Base-by-base conservation (phyloP, 1,140 invertebrate genomes). In the Leptinotarsa lineolata region DNA sequence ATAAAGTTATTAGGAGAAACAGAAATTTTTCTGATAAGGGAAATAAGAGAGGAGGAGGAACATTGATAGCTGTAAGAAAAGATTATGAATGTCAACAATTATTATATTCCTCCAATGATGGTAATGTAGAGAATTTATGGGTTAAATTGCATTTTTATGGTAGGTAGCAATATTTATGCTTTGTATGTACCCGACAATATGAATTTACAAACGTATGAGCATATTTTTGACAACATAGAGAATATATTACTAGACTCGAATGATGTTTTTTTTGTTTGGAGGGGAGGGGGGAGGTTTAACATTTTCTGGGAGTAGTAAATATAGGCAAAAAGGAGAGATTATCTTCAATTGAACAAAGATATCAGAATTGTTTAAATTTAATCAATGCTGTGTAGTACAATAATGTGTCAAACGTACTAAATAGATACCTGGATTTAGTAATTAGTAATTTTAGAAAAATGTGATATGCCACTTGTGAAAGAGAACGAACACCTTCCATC, bases 201-300 rank as follows among this genome's bases (percentile, higher is more conserved):
- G n/a, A 11, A 67, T 67, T 67, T 67, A 67, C 24, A 67, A 67
- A 67, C 65, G 6, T 67, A 67, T 22, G 65, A 67, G 44, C 6
- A 45, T 45, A 45, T 67, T 67, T 67, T 67, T 67, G 65, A 67
- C n/a, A 30, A 67, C 44, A 67, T 67, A 39, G 65, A 67, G n/a
- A 67, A 67, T 67, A 67, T 6, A 67, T 67, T 12, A 22, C 65
- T 67, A 45, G 65, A 20, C 22, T 67, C 44, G 22, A 67, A 67
- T 67, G 65, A 67, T 45, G 21, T 67, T 67, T 67, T 67, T 13
- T 6, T 67, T 67, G 44, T n/a, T n/a, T n/a, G n/a, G n/a, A n/a
- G n/a, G n/a, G n/a, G n/a, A n/a, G 65, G 6, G 65, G 65, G 44
- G 24, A 20, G 13, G 6, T 67, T 67, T 45, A 67, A 67, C 44